These are phyloP conservation scores for Steinernema carpocapsae DNA, from an alignment of 2,888 invertebrate genomes.

Conservation along the genomic window DNA sequence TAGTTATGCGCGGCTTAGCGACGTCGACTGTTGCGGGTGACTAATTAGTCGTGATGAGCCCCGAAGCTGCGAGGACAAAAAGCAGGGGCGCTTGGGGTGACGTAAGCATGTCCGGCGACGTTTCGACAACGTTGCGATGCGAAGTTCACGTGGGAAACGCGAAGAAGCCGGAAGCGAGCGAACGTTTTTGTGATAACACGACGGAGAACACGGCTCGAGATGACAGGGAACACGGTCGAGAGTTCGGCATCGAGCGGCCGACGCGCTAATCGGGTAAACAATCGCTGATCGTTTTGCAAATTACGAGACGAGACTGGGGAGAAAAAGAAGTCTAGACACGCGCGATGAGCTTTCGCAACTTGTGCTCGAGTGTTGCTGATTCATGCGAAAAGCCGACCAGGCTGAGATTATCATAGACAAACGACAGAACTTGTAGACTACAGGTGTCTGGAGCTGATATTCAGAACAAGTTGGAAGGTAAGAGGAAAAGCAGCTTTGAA, in stretches of 20 bases:
- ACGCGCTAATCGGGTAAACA: slow-evolving; percentile 19
- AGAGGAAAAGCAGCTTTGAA: too few species aligned
- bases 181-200: slow-evolving; percentile 32
- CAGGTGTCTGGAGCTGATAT: neutral
- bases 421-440: neutral
- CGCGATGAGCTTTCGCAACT: neutral
- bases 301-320: neutral
- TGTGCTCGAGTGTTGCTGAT: neutral
- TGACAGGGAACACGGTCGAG: slow-evolving; percentile 22
- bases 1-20: slow-evolving; percentile 27
- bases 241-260: slow-evolving; percentile 15
- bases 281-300: slow-evolving; percentile 5
- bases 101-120: slow-evolving; percentile 8
- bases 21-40: neutral
- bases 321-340: neutral
- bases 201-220: slow-evolving; percentile 11
- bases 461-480: too few species aligned
- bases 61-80: slow-evolving; percentile 5
- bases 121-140: slow-evolving; percentile 13
- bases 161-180: slow-evolving; percentile 23
- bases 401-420: neutral
- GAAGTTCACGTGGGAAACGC: slow-evolving; percentile 12
- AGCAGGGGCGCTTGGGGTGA: neutral
- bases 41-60: slow-evolving; percentile 30
- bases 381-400: too few species aligned